phyloP scores from a whole-genome alignment of 1,140 invertebrate genomes.

The Sarcophaga bullata region DNA sequence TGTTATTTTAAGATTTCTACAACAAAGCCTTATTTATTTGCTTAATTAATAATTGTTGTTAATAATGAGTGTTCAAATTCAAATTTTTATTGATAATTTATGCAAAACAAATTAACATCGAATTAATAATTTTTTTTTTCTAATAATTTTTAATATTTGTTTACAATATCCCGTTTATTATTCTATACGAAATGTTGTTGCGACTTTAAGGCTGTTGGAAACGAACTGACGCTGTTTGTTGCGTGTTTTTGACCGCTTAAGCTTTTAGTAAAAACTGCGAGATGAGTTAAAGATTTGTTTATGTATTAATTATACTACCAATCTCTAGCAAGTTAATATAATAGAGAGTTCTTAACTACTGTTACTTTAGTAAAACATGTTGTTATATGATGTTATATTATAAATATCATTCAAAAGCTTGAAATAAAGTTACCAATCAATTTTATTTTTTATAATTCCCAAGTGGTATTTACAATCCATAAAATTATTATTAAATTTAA shows the following conservation, averaged over 20 bases:
- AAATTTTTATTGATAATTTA: neutral
- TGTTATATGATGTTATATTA: no score
- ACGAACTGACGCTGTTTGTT: neutral
- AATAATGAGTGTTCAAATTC: neutral
- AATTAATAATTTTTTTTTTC: neutral
- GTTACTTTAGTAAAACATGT: no score
- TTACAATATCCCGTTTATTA: constrained; percentile 14
- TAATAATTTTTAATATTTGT: neutral
- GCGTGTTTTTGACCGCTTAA: constrained; percentile 1
- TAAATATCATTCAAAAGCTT: no score
- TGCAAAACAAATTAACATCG: neutral
- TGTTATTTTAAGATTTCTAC: neutral
- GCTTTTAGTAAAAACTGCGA: constrained; percentile 3
- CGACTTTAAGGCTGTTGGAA: neutral
- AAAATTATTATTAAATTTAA: no score
- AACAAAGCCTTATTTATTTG: neutral
- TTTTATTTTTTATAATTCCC: no score
- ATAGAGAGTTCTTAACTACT: no score
- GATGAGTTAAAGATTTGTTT: neutral
- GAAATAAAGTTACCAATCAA: no score
- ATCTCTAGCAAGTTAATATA: neutral
- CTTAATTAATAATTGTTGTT: neutral
- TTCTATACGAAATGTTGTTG: neutral
- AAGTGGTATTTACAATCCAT: no score
- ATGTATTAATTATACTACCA: neutral